phyloP scores from a whole-genome alignment of 2,113 vertebrate species.

The Anhinga rufa region DNA sequence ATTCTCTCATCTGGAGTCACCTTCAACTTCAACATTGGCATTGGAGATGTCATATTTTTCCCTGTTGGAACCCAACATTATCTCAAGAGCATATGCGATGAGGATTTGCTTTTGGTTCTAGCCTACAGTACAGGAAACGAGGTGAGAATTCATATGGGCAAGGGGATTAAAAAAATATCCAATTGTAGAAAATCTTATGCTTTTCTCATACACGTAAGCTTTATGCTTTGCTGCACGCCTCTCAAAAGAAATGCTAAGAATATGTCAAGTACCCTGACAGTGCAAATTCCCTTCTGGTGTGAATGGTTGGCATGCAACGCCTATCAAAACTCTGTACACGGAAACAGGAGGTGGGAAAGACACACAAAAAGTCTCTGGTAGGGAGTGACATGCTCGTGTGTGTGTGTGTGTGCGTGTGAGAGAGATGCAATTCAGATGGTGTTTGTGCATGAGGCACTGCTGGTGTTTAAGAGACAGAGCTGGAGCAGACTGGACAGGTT shows the following conservation, averaged over 20 bases:
- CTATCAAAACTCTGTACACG: no score
- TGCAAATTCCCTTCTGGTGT: background rate
- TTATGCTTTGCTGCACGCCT: background rate
- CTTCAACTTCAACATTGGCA: conserved; percentile 45
- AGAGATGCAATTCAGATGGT: background rate
- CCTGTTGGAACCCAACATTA: conserved; percentile 70
- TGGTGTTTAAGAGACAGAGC: background rate
- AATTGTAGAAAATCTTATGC: accelerated
- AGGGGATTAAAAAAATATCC: background rate
- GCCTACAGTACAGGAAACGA: conserved; percentile 68
- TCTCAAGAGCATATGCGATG: conserved; percentile 60
- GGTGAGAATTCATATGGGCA: background rate
- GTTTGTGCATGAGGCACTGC: background rate
- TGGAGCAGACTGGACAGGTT: no score
- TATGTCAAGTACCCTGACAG: background rate
- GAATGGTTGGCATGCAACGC: no score
- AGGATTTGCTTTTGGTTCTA: conserved; percentile 65
- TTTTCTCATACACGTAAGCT: background rate
- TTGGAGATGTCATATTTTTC: conserved; percentile 72
- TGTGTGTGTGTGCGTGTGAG: background rate
- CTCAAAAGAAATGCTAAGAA: background rate
- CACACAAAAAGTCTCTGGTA: background rate
- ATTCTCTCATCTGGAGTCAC: conserved; percentile 16
- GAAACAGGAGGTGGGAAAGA: background rate
- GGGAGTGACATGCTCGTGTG: background rate